Percentiles rank a stretch among this genome's conserved stretches.
Evolutionary conservation across 2,888 invertebrate genomes (phyloP).

Genomic region (Chorisops tibialis): DNA sequence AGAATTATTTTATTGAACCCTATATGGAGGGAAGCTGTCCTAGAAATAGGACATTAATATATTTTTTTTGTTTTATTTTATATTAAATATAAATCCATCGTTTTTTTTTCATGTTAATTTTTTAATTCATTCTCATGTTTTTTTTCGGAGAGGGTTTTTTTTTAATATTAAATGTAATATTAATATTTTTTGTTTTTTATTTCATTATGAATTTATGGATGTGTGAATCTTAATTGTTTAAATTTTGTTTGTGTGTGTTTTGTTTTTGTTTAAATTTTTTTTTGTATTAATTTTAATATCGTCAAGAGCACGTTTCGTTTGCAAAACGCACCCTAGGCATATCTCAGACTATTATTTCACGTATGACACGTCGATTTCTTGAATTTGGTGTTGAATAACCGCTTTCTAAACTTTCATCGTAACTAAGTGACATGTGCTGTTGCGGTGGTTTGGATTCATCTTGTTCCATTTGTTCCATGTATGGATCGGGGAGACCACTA

Average conservation of each 20-base stretch:
- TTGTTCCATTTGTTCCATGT: conserved; percentile 77
- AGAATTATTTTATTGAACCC: conserved; percentile 8
- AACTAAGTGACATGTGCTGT: conserved; percentile 82
- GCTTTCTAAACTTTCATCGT: conserved; percentile 90
- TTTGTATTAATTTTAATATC: conserved; percentile 21
- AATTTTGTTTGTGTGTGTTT: conserved; percentile 9
- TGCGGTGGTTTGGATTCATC: conserved; percentile 65
- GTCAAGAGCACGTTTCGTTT: conserved; percentile 37
- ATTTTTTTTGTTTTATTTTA: not conserved
- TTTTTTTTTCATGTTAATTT: not conserved
- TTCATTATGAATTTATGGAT: not conserved
- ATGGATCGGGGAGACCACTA: conserved; percentile 85
- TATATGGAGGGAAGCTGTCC: conserved; percentile 20
- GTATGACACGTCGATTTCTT: conserved; percentile 84
- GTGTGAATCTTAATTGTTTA: conserved; percentile 3
- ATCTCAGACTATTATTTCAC: conserved; percentile 82
- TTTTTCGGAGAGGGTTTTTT: not conserved
- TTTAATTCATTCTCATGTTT: not conserved
- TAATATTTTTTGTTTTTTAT: not conserved
- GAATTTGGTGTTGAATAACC: conserved; percentile 94
- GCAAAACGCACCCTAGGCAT: conserved; percentile 39
- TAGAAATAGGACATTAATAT: conserved; percentile 13
- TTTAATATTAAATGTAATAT: conserved; percentile 19
- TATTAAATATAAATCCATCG: not conserved
- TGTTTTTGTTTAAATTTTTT: not conserved